phyloP scores from a whole-genome alignment of 2,113 vertebrate species.

The Callipepla squamata region DNA sequence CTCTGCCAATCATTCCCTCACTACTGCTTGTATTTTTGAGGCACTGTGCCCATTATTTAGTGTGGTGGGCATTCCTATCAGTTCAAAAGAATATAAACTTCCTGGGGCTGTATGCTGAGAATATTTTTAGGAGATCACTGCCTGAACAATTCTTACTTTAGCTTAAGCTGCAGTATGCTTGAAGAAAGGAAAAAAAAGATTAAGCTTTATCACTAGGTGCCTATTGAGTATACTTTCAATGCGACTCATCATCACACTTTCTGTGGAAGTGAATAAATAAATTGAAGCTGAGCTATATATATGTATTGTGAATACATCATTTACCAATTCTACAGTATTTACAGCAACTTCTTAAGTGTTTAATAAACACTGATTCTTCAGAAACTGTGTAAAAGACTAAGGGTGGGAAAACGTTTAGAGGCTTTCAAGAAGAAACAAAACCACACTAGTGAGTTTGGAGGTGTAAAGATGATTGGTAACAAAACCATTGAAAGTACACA shows the following conservation, averaged over 20 bases:
- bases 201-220: not conserved
- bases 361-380: slow-evolving; percentile 11
- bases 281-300: not conserved
- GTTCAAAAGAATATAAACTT: not conserved
- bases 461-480: not conserved
- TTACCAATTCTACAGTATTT: slow-evolving; percentile 7
- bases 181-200: not conserved
- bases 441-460: not conserved
- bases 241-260: not conserved
- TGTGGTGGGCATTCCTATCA: not conserved
- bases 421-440: slow-evolving; percentile 13
- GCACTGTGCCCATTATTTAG: not conserved
- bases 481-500: not conserved
- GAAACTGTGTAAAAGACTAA: not conserved
- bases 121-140: not conserved
- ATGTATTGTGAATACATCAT: not conserved
- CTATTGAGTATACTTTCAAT: not conserved
- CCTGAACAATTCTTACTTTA: not conserved
- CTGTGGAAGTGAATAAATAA: not conserved
- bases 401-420: not conserved
- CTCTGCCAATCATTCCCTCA: not conserved
- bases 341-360: not conserved
- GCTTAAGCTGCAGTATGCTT: not conserved
- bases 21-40: not conserved
- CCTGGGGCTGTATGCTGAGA: not conserved